Percentiles rank a stretch among this genome's conserved stretches.
phyloP scores from a whole-genome alignment of 1,140 invertebrate genomes.

The Bombyx mori region ASM3026992v2 NC_085112.1:4253501-4254000 shows the following conservation, averaged over 20 bases:
- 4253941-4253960: no score
- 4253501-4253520: no score
- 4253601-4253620: constrained; percentile 7
- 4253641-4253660: constrained; percentile 59
- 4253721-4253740: constrained; percentile 30
- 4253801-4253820: constrained; percentile 3
- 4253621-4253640: constrained; percentile 20
- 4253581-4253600: constrained; percentile 3
- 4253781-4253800: constrained; percentile 12
- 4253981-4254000: no score
- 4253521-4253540: no score
- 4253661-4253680: constrained; percentile 34
- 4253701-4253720: constrained; percentile 28
- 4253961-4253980: no score
- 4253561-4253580: constrained; percentile 1
- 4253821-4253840: background rate
- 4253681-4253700: constrained; percentile 50
- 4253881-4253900: no score
- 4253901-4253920: no score
- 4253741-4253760: constrained; percentile 33
- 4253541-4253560: background rate
- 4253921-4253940: no score
- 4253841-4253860: background rate
- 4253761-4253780: constrained; percentile 23
- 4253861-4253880: no score